Percentiles rank a stretch among this genome's conserved stretches.
Conservation (phyloP, 2,113 vertebrate species). For the Jaculus jaculus region DNA sequence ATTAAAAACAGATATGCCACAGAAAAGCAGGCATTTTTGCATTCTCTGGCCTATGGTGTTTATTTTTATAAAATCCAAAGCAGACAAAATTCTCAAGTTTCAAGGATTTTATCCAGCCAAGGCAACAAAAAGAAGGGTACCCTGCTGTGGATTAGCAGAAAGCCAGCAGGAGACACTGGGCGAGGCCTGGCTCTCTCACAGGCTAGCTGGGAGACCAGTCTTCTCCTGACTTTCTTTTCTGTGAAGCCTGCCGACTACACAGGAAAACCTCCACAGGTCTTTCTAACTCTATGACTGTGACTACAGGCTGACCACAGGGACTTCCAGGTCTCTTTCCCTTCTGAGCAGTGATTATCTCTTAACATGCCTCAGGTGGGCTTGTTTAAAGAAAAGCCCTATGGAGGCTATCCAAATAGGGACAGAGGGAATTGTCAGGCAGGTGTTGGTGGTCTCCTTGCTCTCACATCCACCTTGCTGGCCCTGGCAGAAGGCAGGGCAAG, state of each 20-base stretch:
- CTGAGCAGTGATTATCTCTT: not conserved
- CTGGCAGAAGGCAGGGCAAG: not conserved
- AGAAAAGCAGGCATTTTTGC: slow-evolving; percentile 4
- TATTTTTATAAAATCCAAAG: slow-evolving; percentile 63
- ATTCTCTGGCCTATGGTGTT: slow-evolving; percentile 46
- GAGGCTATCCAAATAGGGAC: not conserved
- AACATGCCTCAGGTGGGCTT: not conserved
- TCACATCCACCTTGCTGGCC: not conserved
- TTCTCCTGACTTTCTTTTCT: not conserved
- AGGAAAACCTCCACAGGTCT: not conserved
- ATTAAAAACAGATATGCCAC: slow-evolving; percentile 59
- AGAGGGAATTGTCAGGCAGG: not conserved
- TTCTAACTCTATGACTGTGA: not conserved
- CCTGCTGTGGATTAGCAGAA: not conserved
- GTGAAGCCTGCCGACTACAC: not conserved
- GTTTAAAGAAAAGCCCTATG: not conserved
- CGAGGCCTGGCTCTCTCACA: not conserved
- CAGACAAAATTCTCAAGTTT: slow-evolving; percentile 58
- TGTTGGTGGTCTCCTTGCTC: not conserved
- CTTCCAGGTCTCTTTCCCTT: not conserved
- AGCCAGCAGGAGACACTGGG: not conserved
- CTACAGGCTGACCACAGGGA: not conserved
- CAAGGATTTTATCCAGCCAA: not conserved
- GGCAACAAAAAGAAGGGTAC: slow-evolving; percentile 2
- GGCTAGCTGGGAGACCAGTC: not conserved